phyloP scores from a whole-genome alignment of 92 coral and sea anemone genomes.

The Bergia puertoricense region DNA sequence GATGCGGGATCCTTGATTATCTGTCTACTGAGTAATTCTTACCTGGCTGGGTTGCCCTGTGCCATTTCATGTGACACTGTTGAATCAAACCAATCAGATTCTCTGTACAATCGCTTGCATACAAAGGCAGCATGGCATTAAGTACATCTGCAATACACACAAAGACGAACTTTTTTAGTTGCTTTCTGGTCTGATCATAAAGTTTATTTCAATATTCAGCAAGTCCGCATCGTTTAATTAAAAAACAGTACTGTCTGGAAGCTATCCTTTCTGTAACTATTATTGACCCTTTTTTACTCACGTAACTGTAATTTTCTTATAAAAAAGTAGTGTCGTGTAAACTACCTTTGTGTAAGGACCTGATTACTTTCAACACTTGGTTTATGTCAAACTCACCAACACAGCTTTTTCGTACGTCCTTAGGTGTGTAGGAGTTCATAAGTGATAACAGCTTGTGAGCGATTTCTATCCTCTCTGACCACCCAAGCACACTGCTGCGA shows the following conservation, averaged over 20 bases:
- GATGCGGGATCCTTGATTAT: not conserved
- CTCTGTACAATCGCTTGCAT: constrained; percentile 82
- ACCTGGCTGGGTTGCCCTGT: constrained; percentile 80
- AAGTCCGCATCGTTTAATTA: not conserved
- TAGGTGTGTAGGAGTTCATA: constrained; percentile 94
- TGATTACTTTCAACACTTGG: not conserved
- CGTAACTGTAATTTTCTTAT: too few species aligned
- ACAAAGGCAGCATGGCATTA: constrained; percentile 79
- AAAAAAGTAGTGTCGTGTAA: too few species aligned
- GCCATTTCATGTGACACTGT: constrained; percentile 84
- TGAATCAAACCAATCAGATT: constrained; percentile 80
- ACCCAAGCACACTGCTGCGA: constrained; percentile 83
- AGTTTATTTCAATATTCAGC: not conserved
- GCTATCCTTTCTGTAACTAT: not conserved
- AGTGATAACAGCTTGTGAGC: constrained; percentile 94
- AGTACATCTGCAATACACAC: constrained; percentile 70
- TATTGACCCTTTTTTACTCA: too few species aligned
- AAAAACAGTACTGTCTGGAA: not conserved
- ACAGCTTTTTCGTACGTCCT: constrained; percentile 85
- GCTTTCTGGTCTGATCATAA: not conserved
- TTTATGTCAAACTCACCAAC: constrained; percentile 61
- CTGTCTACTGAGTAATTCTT: not conserved
- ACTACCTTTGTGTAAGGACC: too few species aligned
- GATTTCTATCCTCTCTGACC: constrained; percentile 93
- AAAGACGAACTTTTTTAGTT: not conserved